These are phyloP conservation scores for Aphelocoma californica DNA, from an alignment of 2,797 vertebrate species.

Conservation along the genomic window DNA sequence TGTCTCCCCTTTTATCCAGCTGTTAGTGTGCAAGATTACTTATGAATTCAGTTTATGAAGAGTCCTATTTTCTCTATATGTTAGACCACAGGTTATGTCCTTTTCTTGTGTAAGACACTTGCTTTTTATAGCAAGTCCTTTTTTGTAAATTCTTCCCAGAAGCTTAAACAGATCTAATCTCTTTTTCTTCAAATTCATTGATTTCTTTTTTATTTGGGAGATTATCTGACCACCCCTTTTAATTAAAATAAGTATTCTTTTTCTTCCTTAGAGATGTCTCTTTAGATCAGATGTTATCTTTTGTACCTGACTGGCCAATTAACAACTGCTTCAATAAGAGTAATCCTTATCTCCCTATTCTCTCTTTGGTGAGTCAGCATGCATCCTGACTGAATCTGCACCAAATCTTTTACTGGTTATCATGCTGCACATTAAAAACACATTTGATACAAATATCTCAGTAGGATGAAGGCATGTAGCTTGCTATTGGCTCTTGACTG, in stretches of 20 bases:
- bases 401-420: neutral
- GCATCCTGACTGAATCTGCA: neutral
- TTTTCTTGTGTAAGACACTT: neutral
- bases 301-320: slow-evolving; percentile 15
- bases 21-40: neutral
- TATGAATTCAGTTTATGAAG: neutral
- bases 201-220: slow-evolving; percentile 31
- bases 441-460: neutral
- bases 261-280: neutral
- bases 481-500: neutral
- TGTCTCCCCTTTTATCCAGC: neutral
- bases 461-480: neutral
- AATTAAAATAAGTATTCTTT: slow-evolving; percentile 29
- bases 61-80: neutral
- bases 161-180: slow-evolving; percentile 38
- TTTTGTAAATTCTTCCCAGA: neutral
- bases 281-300: slow-evolving; percentile 38
- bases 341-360: neutral
- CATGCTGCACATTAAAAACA: neutral
- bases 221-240: slow-evolving; percentile 1
- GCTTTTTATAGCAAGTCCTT: neutral
- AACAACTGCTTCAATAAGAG: neutral
- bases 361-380: neutral
- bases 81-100: neutral
- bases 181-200: slow-evolving; percentile 25